phyloP scores from a whole-genome alignment of 2,888 invertebrate species.

The Yponomeuta evonymella region DNA sequence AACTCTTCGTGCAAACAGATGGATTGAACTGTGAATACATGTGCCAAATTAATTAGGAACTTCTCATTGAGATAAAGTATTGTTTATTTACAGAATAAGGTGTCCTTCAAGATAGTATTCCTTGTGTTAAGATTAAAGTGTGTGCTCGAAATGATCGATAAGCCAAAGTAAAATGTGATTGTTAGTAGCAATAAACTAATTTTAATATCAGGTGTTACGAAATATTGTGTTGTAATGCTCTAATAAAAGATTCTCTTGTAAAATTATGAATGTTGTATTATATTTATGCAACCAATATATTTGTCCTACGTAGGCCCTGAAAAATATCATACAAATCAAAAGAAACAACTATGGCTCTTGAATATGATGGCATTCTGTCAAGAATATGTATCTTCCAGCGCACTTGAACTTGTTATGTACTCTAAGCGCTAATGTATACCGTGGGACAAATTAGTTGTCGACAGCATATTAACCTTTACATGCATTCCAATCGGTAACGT shows the following conservation, averaged over 20 bases:
- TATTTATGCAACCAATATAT: background rate
- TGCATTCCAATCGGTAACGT: too few species aligned
- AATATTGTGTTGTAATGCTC: background rate
- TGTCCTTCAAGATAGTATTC: background rate
- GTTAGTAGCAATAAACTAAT: conserved; percentile 40
- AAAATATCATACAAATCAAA: too few species aligned
- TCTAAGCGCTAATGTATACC: too few species aligned
- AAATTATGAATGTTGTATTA: background rate
- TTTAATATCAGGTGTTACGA: conserved; percentile 17
- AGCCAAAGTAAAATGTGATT: conserved; percentile 55
- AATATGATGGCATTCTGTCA: too few species aligned
- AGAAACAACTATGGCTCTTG: too few species aligned
- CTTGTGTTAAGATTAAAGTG: background rate
- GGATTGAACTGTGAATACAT: conserved; percentile 40
- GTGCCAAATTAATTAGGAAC: conserved; percentile 44
- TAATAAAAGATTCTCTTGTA: conserved; percentile 6
- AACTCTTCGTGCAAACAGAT: background rate
- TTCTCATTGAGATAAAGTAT: conserved; percentile 10
- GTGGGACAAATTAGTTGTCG: too few species aligned
- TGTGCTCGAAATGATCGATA: conserved; percentile 22
- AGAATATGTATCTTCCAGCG: too few species aligned
- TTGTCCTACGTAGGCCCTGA: too few species aligned
- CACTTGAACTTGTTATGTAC: too few species aligned
- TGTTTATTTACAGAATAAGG: conserved; percentile 14
- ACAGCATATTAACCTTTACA: too few species aligned